Evolutionary conservation across 2,888 invertebrate species (phyloP), one percentile per base, ranked within the genome.

Genomic region (Erpobdella octoculata): DNA sequence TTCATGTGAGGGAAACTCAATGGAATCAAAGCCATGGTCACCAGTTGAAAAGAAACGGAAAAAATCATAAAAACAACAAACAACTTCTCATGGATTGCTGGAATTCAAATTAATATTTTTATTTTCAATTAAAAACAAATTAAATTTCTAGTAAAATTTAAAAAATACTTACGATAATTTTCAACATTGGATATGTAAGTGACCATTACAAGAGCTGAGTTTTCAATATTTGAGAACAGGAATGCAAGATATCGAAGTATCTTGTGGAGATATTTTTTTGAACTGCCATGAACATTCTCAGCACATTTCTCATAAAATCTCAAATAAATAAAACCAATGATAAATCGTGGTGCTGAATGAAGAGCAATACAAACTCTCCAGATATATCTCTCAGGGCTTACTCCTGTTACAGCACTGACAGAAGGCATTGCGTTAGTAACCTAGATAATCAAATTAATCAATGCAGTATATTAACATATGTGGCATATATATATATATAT

Each of bases 361-460:
- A 93, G 87, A 75, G 92, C 93, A 80, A 94, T 90, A 83, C 91
- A 90, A 80, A 92, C 89, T 79, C 93, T 87, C 94, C 94, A 94
- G 78, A 94, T 86, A 85, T 94, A 94, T 79, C 90, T 87, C 84
- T 93, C 93, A 36, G 94, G 93, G 79, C 92, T 91, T 71, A 79
- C 80, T 76, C 93, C 89, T 72, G 93, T 93, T 76, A 93, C 93
- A 83, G 94, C 92, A 87, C 93, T 93, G 85, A 94, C 92, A 79
- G 93, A 93, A 79, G 94, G 94, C 81, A 94, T 89, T 83, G 92
- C 89, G 85, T 94, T 94, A 84, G 90, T 91, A 72, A 93, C 93
- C 93, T 93, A 84, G 8, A 85, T 38, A n/a, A 33, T 9, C 35
- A 35, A 35, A 81, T 76, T 67, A 35, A 31, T 18, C 9, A 58